A percentile compares a stretch with the other conserved stretches of the same genome.
Conservation (phyloP, 2,113 vertebrate species). For the Astur gentilis region DNA sequence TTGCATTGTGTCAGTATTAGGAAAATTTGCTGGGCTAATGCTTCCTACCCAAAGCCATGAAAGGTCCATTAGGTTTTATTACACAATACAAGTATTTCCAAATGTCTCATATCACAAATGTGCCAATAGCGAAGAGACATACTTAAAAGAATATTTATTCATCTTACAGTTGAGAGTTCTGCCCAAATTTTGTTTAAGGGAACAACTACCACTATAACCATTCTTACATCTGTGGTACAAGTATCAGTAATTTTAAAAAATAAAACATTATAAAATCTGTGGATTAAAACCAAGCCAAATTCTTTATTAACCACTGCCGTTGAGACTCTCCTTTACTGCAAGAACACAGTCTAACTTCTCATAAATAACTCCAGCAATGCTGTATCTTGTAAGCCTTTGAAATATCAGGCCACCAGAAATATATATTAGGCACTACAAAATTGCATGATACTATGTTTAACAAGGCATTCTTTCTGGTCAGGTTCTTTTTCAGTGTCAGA, state of each 20-base stretch:
- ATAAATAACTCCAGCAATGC: neutral
- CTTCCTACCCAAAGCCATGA: neutral
- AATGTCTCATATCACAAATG: neutral
- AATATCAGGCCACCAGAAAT: neutral
- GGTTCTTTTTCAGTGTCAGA: neutral
- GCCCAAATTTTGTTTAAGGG: neutral
- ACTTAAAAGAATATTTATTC: neutral
- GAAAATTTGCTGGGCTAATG: neutral
- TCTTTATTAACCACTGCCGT: neutral
- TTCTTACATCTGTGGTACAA: neutral
- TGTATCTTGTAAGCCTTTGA: neutral
- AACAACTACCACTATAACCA: neutral
- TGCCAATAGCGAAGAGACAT: neutral
- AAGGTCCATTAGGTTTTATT: neutral
- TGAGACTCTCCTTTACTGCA: neutral
- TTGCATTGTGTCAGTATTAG: neutral
- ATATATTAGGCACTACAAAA: neutral
- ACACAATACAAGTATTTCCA: neutral
- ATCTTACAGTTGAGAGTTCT: neutral
- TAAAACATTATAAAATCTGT: neutral
- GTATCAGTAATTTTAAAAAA: neutral
- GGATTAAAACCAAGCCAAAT: neutral
- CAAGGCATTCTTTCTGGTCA: neutral
- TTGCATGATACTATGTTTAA: neutral
- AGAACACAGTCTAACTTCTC: neutral